These are phyloP conservation scores for Parotia lawesii DNA, from an alignment of 2,113 vertebrate genomes.

Conservation along the genomic window DNA sequence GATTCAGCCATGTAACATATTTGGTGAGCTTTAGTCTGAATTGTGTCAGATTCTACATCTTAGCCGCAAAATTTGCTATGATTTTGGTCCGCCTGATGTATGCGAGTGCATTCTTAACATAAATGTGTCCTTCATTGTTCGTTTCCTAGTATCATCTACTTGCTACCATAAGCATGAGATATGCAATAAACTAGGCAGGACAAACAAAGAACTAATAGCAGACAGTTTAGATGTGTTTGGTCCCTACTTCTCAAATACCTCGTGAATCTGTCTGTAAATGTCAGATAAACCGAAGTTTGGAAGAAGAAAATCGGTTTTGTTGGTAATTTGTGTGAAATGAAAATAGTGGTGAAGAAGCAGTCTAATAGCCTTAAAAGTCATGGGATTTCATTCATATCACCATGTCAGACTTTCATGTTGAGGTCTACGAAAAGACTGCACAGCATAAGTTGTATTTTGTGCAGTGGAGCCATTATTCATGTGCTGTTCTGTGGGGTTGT, in stretches of 20 bases:
- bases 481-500: background rate
- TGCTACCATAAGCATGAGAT: background rate
- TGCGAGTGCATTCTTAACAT: background rate
- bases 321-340: background rate
- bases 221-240: background rate
- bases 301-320: background rate
- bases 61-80: background rate
- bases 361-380: background rate
- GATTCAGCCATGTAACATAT: background rate
- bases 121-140: background rate
- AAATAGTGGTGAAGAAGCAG: background rate
- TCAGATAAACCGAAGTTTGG: background rate
- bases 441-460: background rate
- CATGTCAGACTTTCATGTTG: rapidly evolving
- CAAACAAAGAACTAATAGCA: background rate
- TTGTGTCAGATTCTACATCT: background rate
- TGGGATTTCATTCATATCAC: background rate
- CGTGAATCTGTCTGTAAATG: background rate
- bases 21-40: background rate
- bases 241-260: background rate
- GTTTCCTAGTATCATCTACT: background rate
- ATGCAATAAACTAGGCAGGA: background rate
- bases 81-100: background rate
- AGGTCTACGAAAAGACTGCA: background rate
- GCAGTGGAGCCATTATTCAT: background rate